Evolutionary conservation across 1,140 invertebrate genomes (phyloP), one percentile per base, ranked within the genome.

Genomic region (Homarus americanus): DNA sequence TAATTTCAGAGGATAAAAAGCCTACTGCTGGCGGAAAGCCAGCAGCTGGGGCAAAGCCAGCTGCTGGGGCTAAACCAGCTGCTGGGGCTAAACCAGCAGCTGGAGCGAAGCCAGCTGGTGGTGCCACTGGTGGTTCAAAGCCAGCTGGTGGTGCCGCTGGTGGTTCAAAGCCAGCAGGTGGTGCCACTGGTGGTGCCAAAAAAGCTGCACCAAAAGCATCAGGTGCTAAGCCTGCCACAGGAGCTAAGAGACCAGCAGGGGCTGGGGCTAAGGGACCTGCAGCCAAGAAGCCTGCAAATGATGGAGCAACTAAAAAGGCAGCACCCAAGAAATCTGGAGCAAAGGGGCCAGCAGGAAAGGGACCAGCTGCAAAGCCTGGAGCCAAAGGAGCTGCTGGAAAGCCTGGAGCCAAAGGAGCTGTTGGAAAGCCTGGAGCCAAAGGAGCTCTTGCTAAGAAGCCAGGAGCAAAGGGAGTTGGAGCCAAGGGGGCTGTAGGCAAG

Each of bases 341-440:
- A 5, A 84, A 72, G 36, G 63, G 40, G 36, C 63, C 63, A 72
- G 82, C 82, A 20, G 32, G 63, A 69, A 58, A n/a, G 17, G 63
- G 40, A 34, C 83, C 92, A 44, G 82, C 82, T 38, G 92, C 90
- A 41, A 93, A 93, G 73, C 49, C 85, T 32, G 85, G 85, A 63
- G 75, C 49, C n/a, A 87, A 87, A 73, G 41, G 41, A 12, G 85
- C 53, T 24, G 36, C 32, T 12, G 7, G 58, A 20, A 89, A 88
- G 40, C 41, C 76, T 24, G 86, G 72, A 53, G 85, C 41, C 41
- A 91, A 66, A 78, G 72, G 88, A 34, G 80, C 92, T 72, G 82
- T 66, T 38, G 92, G 87, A 41, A 93, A 93, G 73, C 49, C 85
- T 32, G 85, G 85, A 63, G 75, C 49, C n/a, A 87, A 87, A 73